Evolutionary conservation across 2,888 invertebrate species (phyloP).

Genomic region (Polydrusus tereticollis): DNA sequence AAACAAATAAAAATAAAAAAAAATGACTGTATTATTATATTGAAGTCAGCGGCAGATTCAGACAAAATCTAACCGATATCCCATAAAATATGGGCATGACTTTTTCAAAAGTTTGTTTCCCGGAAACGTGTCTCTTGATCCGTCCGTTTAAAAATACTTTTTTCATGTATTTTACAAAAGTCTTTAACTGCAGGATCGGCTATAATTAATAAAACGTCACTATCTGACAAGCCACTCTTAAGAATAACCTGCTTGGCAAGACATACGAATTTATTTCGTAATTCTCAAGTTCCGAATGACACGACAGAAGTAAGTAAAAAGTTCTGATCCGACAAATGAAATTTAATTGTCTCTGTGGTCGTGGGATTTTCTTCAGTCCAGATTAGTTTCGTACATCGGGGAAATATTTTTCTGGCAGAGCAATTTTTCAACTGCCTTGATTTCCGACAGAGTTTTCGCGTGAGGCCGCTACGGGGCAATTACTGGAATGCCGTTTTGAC

Average conservation of each 20-base stretch:
- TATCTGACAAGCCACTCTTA: not conserved
- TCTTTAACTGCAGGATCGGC: too few species aligned
- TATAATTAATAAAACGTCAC: not conserved
- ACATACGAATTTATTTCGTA: constrained; percentile 8
- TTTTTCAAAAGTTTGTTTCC: too few species aligned
- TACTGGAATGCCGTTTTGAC: not conserved
- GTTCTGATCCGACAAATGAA: constrained; percentile 32
- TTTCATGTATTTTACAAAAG: too few species aligned
- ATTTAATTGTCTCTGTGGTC: constrained; percentile 38
- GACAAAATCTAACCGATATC: too few species aligned
- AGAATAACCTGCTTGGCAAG: constrained; percentile 10
- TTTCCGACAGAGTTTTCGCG: constrained; percentile 28
- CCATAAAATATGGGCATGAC: too few species aligned
- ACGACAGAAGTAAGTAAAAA: constrained; percentile 18
- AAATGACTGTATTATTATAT: too few species aligned
- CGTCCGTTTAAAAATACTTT: too few species aligned
- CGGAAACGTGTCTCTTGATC: too few species aligned
- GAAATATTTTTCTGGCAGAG: constrained; percentile 53
- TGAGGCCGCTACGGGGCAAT: constrained; percentile 1
- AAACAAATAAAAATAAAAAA: too few species aligned
- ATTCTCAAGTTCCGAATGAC: constrained; percentile 1
- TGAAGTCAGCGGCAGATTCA: too few species aligned
- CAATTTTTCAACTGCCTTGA: constrained; percentile 51
- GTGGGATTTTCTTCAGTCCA: constrained; percentile 46
- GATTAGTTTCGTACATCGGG: constrained; percentile 52